A percentile compares a stretch with the other conserved stretches of the same genome.
Evolutionary conservation across 2,113 vertebrate genomes (phyloP).

Genomic region (Microcebus griseorufus): DNA sequence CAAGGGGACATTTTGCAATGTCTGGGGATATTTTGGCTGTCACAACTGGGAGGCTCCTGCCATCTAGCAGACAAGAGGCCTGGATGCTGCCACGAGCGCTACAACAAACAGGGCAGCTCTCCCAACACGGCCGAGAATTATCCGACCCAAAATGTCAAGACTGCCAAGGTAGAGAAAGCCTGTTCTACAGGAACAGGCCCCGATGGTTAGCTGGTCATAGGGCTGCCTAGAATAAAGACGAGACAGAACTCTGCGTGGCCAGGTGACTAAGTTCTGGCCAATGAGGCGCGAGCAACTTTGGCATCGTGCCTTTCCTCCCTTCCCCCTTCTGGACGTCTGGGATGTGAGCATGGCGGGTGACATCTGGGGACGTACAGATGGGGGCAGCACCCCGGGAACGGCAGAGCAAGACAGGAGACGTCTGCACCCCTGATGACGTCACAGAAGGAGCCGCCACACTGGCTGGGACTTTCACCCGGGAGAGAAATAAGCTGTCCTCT

Average conservation of each 20-base stretch:
- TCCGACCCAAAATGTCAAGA: background rate
- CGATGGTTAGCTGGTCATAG: background rate
- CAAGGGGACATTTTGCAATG: background rate
- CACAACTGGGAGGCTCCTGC: background rate
- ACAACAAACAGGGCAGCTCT: background rate
- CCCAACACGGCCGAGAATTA: background rate
- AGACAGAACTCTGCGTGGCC: background rate
- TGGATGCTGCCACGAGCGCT: background rate
- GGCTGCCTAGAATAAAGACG: background rate
- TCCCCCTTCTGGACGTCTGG: background rate
- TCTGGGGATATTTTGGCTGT: background rate
- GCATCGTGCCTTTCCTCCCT: background rate
- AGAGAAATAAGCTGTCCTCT: background rate
- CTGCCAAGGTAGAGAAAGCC: background rate
- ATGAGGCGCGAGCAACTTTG: background rate
- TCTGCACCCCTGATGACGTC: background rate
- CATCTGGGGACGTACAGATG: background rate
- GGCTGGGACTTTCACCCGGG: background rate
- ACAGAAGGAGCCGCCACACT: background rate
- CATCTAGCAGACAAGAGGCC: background rate
- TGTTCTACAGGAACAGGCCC: background rate
- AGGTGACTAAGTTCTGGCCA: background rate
- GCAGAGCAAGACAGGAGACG: background rate
- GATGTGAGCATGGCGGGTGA: accelerated
- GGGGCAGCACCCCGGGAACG: accelerated